Evolutionary conservation across 1,140 invertebrate species (phyloP), one percentile per base, ranked within the genome.

Genomic region (Coptotermes formosanus): DNA sequence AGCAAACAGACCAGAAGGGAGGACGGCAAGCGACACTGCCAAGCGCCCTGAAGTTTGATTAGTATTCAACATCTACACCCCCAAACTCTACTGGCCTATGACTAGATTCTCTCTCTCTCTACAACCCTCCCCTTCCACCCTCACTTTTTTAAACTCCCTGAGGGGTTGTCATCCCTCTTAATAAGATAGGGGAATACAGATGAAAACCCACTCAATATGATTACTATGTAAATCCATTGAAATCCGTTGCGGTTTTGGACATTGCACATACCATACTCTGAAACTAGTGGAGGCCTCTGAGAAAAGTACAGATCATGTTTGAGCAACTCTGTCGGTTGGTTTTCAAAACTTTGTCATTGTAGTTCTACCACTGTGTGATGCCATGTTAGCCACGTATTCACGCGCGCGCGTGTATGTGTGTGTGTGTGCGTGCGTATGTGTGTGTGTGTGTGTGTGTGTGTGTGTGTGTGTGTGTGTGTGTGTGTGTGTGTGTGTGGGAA

Each of bases 161-260:
- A 82, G 85, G 85, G 85, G 85, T 75, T 86, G 85, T 86, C 85
- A 64, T 45, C 44, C 64, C 85, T 86, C 85, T 86, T 75, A 86
- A 86, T 86, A 86, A 86, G 85, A 86, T 86, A 86, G 85, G 85
- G 85, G 85, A 86, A 86, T 86, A 82, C 85, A 75, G 75, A 48
- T 48, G 75, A 86, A 82, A 52, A 82, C 55, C 85, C 85, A 52
- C 85, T 75, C 85, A 48, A 81, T 86, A 86, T 86, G 85, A 86
- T 86, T 86, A 86, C 85, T 86, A 86, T 86, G 85, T 86, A 86
- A 86, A 86, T 86, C 85, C 85, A 86, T 86, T 86, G 85, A 86
- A 86, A 86, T 86, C 81, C 85, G 52, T 75, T 48, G 64, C 85
- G 85, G 82, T 83, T 83, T 23, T 48, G 82, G 82, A 48, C 82